Conservation (phyloP, 2,888 invertebrate species). For the Seira ritae region DNA sequence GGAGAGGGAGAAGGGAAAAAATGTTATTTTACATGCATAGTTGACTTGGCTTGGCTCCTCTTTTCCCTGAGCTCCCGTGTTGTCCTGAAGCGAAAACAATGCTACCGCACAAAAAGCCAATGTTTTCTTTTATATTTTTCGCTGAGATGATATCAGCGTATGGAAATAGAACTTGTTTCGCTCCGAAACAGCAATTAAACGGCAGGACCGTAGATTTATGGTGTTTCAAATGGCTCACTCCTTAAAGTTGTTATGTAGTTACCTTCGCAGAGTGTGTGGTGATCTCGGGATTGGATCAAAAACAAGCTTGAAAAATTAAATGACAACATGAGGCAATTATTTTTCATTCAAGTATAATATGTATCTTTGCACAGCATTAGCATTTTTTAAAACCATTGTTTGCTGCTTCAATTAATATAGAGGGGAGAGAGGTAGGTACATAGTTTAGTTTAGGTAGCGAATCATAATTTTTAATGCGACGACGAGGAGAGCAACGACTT, state of each 20-base stretch:
- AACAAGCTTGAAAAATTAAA: slow-evolving; percentile 16
- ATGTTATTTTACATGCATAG: neutral
- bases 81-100: slow-evolving; percentile 4
- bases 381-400: no score
- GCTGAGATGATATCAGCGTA: slow-evolving; percentile 63
- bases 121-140: slow-evolving; percentile 16
- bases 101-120: slow-evolving; percentile 8
- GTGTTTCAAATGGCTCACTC: slow-evolving; percentile 41
- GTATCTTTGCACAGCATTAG: neutral
- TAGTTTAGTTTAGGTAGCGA: no score
- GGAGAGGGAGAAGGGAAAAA: slow-evolving; percentile 37
- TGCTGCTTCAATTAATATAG: no score
- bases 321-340: slow-evolving; percentile 14
- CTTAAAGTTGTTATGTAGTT: neutral
- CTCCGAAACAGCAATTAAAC: slow-evolving; percentile 65
- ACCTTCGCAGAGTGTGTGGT: slow-evolving; percentile 12
- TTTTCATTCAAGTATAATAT: slow-evolving; percentile 3
- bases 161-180: slow-evolving; percentile 66
- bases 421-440: no score
- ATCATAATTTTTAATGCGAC: no score
- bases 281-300: slow-evolving; percentile 3
- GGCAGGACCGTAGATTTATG: slow-evolving; percentile 63
- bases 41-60: slow-evolving; percentile 35
- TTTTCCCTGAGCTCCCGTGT: neutral
- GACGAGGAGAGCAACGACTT: no score